These are phyloP conservation scores for Callospermophilus lateralis DNA, from an alignment of 2,113 vertebrate genomes.

Conservation along the genomic window DNA sequence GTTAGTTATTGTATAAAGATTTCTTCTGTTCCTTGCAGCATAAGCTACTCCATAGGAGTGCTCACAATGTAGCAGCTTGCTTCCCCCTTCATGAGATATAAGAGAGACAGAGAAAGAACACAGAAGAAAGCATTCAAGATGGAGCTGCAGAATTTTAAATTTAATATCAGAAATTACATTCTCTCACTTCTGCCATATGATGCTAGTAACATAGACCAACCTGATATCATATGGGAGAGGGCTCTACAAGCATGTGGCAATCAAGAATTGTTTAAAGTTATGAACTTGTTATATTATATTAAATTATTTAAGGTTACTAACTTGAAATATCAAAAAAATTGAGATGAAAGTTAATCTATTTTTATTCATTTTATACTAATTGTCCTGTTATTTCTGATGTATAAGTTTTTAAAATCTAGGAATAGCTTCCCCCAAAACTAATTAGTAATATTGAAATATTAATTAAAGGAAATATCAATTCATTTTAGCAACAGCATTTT, in stretches of 20 bases:
- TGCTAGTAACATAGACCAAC: background rate
- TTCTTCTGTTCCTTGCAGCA: background rate
- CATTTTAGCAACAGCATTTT: background rate
- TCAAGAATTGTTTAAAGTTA: background rate
- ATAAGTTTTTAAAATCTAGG: background rate
- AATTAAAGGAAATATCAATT: slow-evolving; percentile 32
- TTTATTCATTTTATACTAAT: background rate
- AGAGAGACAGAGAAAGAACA: background rate
- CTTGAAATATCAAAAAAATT: slow-evolving; percentile 6
- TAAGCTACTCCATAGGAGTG: background rate
- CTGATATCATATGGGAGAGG: background rate
- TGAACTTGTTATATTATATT: background rate
- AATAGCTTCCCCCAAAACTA: background rate
- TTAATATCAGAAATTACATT: background rate
- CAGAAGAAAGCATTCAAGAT: background rate
- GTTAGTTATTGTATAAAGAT: background rate
- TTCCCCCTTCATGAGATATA: background rate
- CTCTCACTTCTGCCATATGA: background rate
- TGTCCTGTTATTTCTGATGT: background rate
- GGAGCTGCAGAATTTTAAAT: background rate
- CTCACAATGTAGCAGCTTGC: background rate
- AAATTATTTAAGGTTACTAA: background rate
- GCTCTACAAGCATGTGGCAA: background rate
- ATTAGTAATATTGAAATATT: background rate
- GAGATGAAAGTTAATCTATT: background rate